Percentiles rank a stretch among this genome's conserved stretches.
Conservation (phyloP, 2,113 vertebrate genomes). For the Narcine bancroftii region DNA sequence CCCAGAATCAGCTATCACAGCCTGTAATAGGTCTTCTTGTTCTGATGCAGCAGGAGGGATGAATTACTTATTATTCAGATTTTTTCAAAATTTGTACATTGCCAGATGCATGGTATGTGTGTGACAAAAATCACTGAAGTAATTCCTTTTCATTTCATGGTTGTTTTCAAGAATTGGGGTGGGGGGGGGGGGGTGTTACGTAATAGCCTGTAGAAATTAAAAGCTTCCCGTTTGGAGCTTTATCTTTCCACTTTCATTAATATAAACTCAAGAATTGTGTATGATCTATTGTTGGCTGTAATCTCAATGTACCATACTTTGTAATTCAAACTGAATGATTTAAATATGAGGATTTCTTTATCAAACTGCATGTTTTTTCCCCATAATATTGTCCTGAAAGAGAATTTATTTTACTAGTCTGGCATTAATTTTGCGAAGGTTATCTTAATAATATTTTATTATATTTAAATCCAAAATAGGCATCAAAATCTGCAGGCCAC, state of each 20-base stretch:
- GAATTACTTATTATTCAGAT: constrained; percentile 37
- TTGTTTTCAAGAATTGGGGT: neutral
- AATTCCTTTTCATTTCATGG: constrained; percentile 30
- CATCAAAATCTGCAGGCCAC: neutral
- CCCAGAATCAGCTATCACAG: constrained; percentile 29
- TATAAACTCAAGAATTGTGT: neutral
- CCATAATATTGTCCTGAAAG: neutral
- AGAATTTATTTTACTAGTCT: neutral
- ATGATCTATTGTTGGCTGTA: neutral
- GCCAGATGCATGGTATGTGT: constrained; percentile 25
- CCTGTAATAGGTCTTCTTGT: constrained; percentile 24
- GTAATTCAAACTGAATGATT: constrained; percentile 10
- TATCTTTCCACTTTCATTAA: constrained; percentile 13
- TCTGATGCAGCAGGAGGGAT: constrained; percentile 35
- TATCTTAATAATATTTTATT: neutral
- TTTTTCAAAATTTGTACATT: constrained; percentile 26
- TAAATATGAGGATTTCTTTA: neutral
- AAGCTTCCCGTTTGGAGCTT: neutral
- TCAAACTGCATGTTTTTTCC: neutral
- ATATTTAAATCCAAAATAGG: neutral
- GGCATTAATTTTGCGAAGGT: neutral
- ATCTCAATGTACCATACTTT: neutral
- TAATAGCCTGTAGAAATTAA: constrained; percentile 7
- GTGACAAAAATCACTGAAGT: constrained; percentile 22
- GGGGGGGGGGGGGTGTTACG: no score